These are phyloP conservation scores for Pterocles gutturalis DNA, from an alignment of 2,113 vertebrate species.

Conservation along the genomic window DNA sequence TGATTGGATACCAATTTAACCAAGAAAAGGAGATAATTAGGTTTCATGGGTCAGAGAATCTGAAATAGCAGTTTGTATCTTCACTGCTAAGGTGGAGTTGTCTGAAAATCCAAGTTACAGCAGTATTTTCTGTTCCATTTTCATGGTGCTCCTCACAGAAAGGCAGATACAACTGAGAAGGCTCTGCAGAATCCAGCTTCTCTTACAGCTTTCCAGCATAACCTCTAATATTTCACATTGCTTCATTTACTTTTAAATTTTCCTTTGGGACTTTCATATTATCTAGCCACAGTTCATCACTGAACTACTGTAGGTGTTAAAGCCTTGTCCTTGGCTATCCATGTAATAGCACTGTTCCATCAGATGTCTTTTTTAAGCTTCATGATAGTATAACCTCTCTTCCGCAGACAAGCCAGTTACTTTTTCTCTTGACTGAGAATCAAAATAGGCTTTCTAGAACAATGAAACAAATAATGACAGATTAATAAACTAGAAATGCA, in stretches of 20 bases:
- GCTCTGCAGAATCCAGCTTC: neutral
- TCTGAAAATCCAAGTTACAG: neutral
- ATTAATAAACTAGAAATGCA: neutral
- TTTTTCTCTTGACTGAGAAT: neutral
- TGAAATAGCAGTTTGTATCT: neutral
- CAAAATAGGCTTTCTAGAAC: neutral
- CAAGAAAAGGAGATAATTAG: neutral
- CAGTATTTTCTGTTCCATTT: neutral
- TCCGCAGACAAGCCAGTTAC: neutral
- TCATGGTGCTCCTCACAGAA: accelerated
- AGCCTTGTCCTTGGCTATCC: neutral
- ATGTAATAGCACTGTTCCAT: neutral
- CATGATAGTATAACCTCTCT: neutral
- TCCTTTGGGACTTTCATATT: neutral
- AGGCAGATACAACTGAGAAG: too few species aligned
- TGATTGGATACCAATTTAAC: neutral
- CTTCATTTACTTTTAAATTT: neutral
- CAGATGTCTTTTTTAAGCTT: neutral
- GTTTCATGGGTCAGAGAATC: neutral
- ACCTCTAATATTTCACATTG: neutral
- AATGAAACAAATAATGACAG: neutral
- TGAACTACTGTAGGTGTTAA: neutral
- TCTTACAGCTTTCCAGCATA: neutral
- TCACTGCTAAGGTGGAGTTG: neutral
- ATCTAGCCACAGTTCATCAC: neutral